Evolutionary conservation across 1,140 invertebrate species (phyloP), one percentile per base, ranked within the genome.

Genomic region (Leguminivora glycinivorella): DNA sequence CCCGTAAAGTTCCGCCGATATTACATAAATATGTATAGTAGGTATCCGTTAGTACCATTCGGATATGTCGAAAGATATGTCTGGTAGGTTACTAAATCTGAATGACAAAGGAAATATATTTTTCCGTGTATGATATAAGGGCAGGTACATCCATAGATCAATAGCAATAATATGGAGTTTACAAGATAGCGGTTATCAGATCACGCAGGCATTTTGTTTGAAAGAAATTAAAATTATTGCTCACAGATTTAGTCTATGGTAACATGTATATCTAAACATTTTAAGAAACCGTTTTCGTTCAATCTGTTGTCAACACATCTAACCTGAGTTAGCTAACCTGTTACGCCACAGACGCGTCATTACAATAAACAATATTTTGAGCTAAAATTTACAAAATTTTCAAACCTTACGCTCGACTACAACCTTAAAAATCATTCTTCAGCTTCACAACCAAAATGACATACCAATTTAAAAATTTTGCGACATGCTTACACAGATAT

Each of bases 401-500:
- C 43, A 47, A 17, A 47, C 6, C 43, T 52, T 9, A 52, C 17
- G 19, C 19, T 52, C 6, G 6, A 52, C 10, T 38, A 43, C 4
- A 43, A 43, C 43, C 3, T 22, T 9, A 52, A 52, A 6, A 52
- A 22, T 10, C 19, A 22, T 6, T 52, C 47, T 52, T 19, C 19
- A 22, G 6, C 47, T 52, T 19, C 19, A 22, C 1, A 52, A 52
- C 47, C 47, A n/a, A 52, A 19, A 19, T 52, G 43, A 52, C 43
- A 52, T 52, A 52, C 17, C 6, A 22, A 52, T 52, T 52, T 19
- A 22, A 52, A 5, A 4, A 31, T 26, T n/a, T 63, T 31, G 22
- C n/a, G n/a, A 34, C 1, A 17, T n/a, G 58, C 58, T 63, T 63
- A 63, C 29, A 63, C 25, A 22, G 5, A 24, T 63, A 63, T 63